Conservation (phyloP, 2,888 invertebrate genomes). For the Pecten maximus region DNA sequence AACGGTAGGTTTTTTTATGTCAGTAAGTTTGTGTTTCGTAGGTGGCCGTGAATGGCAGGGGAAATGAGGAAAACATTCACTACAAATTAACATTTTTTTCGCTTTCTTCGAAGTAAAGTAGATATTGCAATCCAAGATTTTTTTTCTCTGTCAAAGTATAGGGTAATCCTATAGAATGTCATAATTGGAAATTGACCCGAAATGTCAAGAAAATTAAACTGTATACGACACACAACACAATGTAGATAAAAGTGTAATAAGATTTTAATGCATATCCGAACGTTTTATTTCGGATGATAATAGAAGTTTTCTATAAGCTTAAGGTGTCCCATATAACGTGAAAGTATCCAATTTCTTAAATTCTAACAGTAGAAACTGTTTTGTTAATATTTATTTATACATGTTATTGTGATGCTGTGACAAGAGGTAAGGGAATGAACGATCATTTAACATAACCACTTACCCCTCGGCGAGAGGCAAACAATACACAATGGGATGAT, state of each 20-base stretch:
- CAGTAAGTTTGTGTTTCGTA: neutral
- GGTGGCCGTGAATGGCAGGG: neutral
- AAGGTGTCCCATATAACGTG: neutral
- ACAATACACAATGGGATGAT: neutral
- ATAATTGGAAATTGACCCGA: conserved; percentile 12
- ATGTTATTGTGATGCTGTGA: neutral
- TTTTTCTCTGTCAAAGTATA: neutral
- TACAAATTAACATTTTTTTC: neutral
- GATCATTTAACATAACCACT: neutral
- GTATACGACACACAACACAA: neutral
- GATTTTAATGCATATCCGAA: conserved; percentile 6
- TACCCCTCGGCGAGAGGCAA: conserved; percentile 13
- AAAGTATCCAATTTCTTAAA: neutral
- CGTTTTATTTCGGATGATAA: neutral
- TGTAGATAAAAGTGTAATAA: conserved; percentile 6
- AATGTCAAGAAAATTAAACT: conserved; percentile 2
- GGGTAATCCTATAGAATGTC: neutral
- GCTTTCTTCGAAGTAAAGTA: neutral
- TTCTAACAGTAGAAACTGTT: neutral
- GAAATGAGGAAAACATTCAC: neutral
- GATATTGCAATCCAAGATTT: neutral
- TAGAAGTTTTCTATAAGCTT: neutral
- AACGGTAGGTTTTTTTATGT: neutral
- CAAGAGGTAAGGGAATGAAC: neutral
- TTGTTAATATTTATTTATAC: conserved; percentile 28